Evolutionary conservation across 2,888 invertebrate genomes (phyloP).

Genomic region (Agelastica alni): DNA sequence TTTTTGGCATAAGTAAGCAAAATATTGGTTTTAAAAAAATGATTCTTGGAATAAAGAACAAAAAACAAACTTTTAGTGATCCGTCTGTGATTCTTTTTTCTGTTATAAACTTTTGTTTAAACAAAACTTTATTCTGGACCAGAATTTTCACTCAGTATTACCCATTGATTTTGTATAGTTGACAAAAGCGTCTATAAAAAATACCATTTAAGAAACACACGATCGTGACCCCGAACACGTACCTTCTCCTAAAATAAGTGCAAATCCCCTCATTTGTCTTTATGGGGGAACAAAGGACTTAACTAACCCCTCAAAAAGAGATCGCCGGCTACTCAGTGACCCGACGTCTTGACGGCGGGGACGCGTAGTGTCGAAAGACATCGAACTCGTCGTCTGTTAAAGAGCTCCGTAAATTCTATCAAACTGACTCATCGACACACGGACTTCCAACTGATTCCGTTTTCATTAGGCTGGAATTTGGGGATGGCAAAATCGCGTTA

Average conservation of each 20-base stretch:
- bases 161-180: neutral
- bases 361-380: conserved; percentile 44
- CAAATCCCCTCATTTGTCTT: conserved; percentile 56
- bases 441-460: conserved; percentile 24
- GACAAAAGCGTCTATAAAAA: neutral
- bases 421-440: conserved; percentile 36
- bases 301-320: conserved; percentile 51
- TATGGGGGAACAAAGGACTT: conserved; percentile 54
- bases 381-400: conserved; percentile 45
- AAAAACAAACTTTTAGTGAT: too few species aligned
- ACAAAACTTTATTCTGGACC: too few species aligned
- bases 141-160: too few species aligned
- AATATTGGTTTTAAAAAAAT: too few species aligned
- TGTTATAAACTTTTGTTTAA: too few species aligned
- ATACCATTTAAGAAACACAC: conserved; percentile 5
- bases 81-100: too few species aligned
- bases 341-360: conserved; percentile 33
- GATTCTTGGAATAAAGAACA: too few species aligned
- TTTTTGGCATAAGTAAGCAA: too few species aligned
- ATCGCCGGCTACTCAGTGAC: conserved; percentile 31
- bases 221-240: conserved; percentile 41
- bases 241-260: conserved; percentile 50
- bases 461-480: conserved; percentile 22
- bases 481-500: conserved; percentile 14
- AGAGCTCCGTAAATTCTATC: conserved; percentile 33